Conservation (phyloP, 2,113 vertebrate species). For the Tachycineta bicolor region DNA sequence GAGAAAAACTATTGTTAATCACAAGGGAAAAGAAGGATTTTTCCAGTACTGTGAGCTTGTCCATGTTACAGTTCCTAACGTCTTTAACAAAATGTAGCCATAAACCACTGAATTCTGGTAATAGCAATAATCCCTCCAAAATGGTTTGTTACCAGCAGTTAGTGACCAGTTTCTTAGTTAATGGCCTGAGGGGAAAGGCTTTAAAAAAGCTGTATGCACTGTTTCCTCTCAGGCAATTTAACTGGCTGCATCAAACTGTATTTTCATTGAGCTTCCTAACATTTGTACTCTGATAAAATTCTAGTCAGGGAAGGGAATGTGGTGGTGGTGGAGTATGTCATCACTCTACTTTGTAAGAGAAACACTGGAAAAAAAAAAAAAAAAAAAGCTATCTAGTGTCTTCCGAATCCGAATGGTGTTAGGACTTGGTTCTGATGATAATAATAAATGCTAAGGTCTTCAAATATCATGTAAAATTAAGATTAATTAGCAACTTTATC, state of each 20-base stretch:
- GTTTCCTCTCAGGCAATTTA: conserved; percentile 81
- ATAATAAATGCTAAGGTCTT: background rate
- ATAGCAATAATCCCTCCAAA: conserved; percentile 75
- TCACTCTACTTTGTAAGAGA: conserved; percentile 10
- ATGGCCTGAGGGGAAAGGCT: conserved; percentile 80
- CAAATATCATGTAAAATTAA: conserved; percentile 9
- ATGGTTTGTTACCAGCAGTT: conserved; percentile 77
- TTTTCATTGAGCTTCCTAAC: conserved; percentile 75
- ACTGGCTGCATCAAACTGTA: conserved; percentile 76
- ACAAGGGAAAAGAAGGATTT: conserved; percentile 57
- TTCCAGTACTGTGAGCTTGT: conserved; percentile 17
- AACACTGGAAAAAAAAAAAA: background rate
- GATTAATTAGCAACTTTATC: conserved; percentile 3
- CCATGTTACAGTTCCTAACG: conserved; percentile 28
- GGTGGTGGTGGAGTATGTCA: conserved; percentile 19
- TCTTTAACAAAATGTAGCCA: conserved; percentile 75
- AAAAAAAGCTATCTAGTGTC: background rate
- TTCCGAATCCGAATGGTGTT: background rate
- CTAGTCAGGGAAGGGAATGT: conserved; percentile 37
- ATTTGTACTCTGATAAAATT: conserved; percentile 74
- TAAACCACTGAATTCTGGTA: conserved; percentile 73
- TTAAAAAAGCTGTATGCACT: conserved; percentile 71
- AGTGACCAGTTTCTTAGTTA: conserved; percentile 83
- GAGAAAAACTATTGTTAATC: conserved; percentile 59
- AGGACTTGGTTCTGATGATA: background rate